Percentiles rank a stretch among this genome's conserved stretches.
phyloP scores from a whole-genome alignment of 2,797 vertebrate species.

The Cichlasoma orientale region DNA sequence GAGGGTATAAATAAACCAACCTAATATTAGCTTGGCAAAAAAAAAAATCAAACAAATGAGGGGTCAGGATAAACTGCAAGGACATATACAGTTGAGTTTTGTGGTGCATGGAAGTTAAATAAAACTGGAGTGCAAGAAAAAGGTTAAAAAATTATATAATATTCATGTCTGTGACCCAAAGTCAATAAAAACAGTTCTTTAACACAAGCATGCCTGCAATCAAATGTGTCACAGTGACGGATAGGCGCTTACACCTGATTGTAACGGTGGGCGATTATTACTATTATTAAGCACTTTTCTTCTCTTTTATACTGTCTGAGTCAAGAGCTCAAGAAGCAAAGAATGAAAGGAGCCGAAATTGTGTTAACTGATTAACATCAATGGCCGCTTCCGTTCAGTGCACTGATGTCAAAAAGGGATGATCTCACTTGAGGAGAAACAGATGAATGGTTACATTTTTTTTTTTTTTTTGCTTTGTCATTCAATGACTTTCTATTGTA shows the following conservation, averaged over 20 bases:
- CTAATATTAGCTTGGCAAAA: not conserved
- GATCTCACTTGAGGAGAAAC: constrained; percentile 3
- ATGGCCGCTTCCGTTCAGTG: not conserved
- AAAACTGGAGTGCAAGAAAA: not conserved
- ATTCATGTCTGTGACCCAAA: not conserved
- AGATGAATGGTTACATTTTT: not conserved
- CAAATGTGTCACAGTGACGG: not conserved
- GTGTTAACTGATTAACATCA: constrained; percentile 29
- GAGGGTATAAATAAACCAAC: not conserved
- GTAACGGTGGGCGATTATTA: not conserved
- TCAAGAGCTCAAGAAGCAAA: not conserved
- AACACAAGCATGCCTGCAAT: not conserved
- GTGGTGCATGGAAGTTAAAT: not conserved
- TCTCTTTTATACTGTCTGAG: not conserved
- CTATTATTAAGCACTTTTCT: constrained; percentile 8
- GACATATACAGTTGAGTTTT: too few species aligned
- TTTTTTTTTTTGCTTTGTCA: not conserved
- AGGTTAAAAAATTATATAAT: not conserved
- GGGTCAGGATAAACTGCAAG: not conserved
- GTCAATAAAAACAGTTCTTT: not conserved
- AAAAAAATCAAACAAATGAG: too few species aligned
- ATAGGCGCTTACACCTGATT: not conserved
- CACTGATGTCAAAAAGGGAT: constrained; percentile 13
- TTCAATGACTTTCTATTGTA: not conserved
- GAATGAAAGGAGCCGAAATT: constrained; percentile 13